Evolutionary conservation across 2,888 invertebrate genomes (phyloP).

Genomic region (Hyles lineata): DNA sequence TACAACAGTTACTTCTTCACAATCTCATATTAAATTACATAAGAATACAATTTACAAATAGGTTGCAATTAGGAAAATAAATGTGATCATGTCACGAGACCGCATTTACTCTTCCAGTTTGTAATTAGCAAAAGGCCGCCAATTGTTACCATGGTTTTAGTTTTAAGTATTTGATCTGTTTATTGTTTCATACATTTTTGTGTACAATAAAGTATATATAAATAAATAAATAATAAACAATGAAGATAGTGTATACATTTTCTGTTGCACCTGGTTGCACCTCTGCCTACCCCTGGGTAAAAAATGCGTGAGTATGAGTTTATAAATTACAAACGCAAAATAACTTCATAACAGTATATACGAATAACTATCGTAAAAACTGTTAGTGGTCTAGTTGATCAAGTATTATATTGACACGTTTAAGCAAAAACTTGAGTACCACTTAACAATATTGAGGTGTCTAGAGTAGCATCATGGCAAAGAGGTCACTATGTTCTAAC

Average conservation of each 20-base stretch:
- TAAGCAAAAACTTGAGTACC: neutral
- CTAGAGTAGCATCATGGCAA: neutral
- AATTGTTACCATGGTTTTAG: too few relatives aligned
- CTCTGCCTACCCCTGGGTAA: too few relatives aligned
- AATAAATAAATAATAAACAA: neutral
- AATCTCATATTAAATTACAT: neutral
- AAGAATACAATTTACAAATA: neutral
- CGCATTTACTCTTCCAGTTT: neutral
- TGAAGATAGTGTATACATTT: neutral
- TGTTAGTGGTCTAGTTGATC: neutral
- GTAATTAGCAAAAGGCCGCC: neutral
- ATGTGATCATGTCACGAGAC: neutral
- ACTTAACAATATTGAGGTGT: conserved; percentile 1
- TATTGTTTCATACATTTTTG: too few relatives aligned
- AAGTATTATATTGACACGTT: neutral
- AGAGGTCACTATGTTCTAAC: conserved; percentile 34
- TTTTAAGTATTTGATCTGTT: too few relatives aligned
- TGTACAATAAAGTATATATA: too few relatives aligned
- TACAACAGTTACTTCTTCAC: neutral
- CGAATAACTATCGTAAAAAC: neutral
- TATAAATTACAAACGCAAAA: too few relatives aligned
- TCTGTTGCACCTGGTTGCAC: too few relatives aligned
- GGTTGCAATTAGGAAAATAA: neutral
- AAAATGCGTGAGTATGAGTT: too few relatives aligned
- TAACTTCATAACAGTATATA: conserved; percentile 8